phyloP scores from a whole-genome alignment of 2,888 invertebrate genomes.

The Eupithecia insigniata region DNA sequence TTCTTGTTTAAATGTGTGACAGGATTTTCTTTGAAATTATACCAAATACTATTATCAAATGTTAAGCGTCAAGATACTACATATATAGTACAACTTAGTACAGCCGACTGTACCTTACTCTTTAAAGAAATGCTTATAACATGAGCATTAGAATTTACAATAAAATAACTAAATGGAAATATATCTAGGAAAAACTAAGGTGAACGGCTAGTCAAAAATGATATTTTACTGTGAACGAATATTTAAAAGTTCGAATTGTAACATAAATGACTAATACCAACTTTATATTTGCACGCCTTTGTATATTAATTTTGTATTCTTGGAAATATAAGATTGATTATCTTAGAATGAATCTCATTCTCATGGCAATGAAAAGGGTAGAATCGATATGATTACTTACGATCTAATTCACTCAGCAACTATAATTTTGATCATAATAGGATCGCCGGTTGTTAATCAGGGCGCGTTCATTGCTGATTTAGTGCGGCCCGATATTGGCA shows the following conservation, averaged over 20 bases:
- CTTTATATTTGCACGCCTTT: no score
- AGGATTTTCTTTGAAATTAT: background rate
- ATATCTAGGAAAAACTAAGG: no score
- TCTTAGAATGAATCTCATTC: background rate
- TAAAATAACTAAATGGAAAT: no score
- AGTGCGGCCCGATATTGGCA: constrained; percentile 63
- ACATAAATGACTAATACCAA: no score
- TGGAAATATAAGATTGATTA: no score
- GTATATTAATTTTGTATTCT: no score
- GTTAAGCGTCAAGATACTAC: background rate
- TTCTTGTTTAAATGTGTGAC: background rate
- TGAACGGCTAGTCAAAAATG: no score
- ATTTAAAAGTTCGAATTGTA: no score
- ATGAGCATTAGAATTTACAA: no score
- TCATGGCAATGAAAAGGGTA: background rate
- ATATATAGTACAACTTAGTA: background rate
- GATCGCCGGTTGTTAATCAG: constrained; percentile 31
- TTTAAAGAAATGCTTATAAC: no score
- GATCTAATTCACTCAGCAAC: constrained; percentile 29
- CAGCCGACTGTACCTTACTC: background rate
- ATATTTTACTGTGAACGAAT: no score
- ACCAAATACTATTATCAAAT: background rate
- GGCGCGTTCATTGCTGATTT: constrained; percentile 61
- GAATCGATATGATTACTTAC: background rate
- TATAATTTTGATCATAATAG: constrained; percentile 30